Evolutionary conservation across 1,140 invertebrate genomes (phyloP), one percentile per base, ranked within the genome.

Genomic region (Saccostrea echinata): DNA sequence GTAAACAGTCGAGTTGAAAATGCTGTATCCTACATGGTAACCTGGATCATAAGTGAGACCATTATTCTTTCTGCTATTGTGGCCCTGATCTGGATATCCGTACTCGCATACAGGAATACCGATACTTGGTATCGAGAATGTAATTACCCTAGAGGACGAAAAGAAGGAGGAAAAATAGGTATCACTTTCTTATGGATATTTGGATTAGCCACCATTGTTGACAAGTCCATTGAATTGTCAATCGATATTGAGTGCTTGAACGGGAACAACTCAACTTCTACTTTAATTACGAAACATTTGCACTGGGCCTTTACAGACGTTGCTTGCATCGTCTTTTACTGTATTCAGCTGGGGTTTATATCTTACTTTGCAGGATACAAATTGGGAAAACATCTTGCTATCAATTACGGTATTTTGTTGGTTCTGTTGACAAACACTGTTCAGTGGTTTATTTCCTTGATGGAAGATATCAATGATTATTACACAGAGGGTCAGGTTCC

Each of bases 101-200:
- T 83, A 16, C 16, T 83, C 16, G 81, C 81, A 2, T 83, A 83
- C 24, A 33, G 35, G 21, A 43, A 83, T 51, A 35, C 30, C n/a
- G 33, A 24, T 12, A 21, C 30, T 16, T 83, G 81, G 81, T 83
- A 35, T 83, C n/a, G 21, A n/a, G 30, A 35, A 53, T 11, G 3
- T 51, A 3, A 35, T 24, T 11, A 24, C 24, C 33, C 55, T 18
- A n/a, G n/a, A 21, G 35, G 33, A 16, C 30, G 13, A 53, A 83
- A 83, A 35, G 81, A 51, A 51, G 30, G 30, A 3, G n/a, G 21
- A 16, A 83, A 83, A 24, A 43, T 83, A 21, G 43, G 0, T 1
- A 83, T 83, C 13, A 83, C 43, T 16, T 83, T 83, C 35, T 51
- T 83, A 51, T 83, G 81, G 81, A 24, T 83, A 53, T 83, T 83